Percentiles rank a stretch among this genome's conserved stretches.
Conservation (phyloP, 1,140 invertebrate species). For the Procambarus clarkii region DNA sequence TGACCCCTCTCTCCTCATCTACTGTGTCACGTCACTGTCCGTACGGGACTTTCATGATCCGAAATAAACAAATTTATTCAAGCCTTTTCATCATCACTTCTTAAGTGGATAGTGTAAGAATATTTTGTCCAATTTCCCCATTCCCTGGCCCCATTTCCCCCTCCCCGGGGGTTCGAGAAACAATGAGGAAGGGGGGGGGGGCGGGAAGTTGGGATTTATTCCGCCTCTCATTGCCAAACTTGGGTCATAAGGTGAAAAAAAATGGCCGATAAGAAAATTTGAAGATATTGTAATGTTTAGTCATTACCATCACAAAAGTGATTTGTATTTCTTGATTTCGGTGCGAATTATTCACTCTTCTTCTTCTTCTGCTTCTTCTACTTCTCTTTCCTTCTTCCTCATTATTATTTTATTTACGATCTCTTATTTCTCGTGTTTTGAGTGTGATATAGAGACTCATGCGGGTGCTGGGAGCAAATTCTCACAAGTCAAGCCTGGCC, state of each 20-base stretch:
- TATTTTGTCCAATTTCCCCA: not conserved
- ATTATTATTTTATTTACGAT: too few species aligned
- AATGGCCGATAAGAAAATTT: slow-evolving; percentile 15
- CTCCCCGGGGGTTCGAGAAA: not conserved
- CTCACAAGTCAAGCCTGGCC: too few species aligned
- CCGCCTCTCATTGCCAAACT: slow-evolving; percentile 7
- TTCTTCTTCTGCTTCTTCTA: too few species aligned
- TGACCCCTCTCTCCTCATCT: too few species aligned
- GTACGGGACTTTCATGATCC: too few species aligned
- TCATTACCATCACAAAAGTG: not conserved
- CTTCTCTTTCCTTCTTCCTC: too few species aligned
- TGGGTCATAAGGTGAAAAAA: slow-evolving; percentile 5
- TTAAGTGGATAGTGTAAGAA: not conserved
- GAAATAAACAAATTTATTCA: not conserved
- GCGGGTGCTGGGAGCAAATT: too few species aligned
- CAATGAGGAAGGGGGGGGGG: slow-evolving; percentile 2
- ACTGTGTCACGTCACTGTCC: too few species aligned
- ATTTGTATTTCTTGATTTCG: not conserved
- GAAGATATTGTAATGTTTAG: slow-evolving; percentile 9
- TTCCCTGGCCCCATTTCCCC: too few species aligned
- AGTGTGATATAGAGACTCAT: too few species aligned
- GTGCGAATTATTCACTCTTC: not conserved
- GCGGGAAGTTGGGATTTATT: slow-evolving; percentile 17
- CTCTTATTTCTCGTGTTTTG: too few species aligned
- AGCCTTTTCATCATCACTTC: not conserved